Evolutionary conservation across 2,797 vertebrate species (phyloP).

Genomic region (Coregonus suidteri): DNA sequence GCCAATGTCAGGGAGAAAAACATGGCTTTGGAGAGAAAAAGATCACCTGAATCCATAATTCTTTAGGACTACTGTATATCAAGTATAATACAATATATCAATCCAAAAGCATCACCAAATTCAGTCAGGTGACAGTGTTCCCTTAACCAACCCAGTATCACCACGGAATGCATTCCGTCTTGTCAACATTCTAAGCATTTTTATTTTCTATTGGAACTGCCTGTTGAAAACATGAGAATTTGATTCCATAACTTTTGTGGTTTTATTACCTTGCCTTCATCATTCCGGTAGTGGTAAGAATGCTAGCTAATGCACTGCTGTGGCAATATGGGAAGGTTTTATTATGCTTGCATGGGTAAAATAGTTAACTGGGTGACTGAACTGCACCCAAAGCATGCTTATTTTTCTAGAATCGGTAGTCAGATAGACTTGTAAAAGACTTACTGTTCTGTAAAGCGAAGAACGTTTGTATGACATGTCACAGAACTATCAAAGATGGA

Average conservation of each 20-base stretch:
- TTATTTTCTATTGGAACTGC: conserved; percentile 65
- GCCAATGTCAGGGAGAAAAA: conserved; percentile 59
- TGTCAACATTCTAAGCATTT: conserved; percentile 53
- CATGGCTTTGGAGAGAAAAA: conserved; percentile 25
- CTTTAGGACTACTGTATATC: conserved; percentile 41
- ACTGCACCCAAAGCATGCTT: conserved; percentile 83
- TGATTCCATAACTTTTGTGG: conserved; percentile 67
- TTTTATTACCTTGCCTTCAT: conserved; percentile 75
- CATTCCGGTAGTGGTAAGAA: conserved; percentile 70
- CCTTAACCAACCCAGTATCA: conserved; percentile 13
- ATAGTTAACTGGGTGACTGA: conserved; percentile 82
- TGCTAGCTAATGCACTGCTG: conserved; percentile 70
- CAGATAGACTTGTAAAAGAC: conserved; percentile 79
- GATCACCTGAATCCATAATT: conserved; percentile 18
- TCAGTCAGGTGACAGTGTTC: conserved; percentile 22
- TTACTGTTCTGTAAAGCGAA: conserved; percentile 75
- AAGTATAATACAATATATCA: conserved; percentile 38
- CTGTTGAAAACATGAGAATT: conserved; percentile 65
- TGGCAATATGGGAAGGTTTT: conserved; percentile 74
- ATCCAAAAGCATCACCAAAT: conserved; percentile 35
- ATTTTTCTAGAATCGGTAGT: conserved; percentile 84
- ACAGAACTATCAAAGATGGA: conserved; percentile 68
- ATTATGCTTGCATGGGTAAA: conserved; percentile 86
- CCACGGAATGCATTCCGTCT: conserved; percentile 40
- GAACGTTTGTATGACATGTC: conserved; percentile 67